These are phyloP conservation scores for Peromyscus eremicus DNA, from an alignment of 2,797 vertebrate genomes.

Conservation along the genomic window DNA sequence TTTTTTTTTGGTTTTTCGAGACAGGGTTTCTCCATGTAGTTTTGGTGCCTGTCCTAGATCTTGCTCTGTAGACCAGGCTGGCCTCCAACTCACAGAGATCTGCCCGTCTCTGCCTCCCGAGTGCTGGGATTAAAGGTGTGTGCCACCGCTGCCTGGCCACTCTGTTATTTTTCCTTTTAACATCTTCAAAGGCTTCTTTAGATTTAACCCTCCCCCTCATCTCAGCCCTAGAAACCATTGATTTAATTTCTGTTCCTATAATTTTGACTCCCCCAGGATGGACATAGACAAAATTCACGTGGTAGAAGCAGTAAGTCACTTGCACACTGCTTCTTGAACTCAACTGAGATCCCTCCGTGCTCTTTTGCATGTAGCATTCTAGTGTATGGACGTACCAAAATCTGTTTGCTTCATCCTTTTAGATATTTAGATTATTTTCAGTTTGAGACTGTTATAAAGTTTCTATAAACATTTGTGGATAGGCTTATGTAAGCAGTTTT, in stretches of 20 bases:
- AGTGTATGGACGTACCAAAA: not conserved
- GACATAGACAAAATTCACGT: not conserved
- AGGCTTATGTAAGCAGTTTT: not conserved
- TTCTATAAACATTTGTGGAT: not conserved
- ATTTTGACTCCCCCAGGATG: not conserved
- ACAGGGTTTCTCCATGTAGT: no score
- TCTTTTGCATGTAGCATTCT: not conserved
- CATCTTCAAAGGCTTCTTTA: not conserved
- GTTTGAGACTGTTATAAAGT: constrained; percentile 8
- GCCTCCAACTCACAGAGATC: no score
- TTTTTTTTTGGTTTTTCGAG: no score
- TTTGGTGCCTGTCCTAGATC: no score
- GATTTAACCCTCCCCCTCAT: not conserved
- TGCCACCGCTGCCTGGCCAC: no score
- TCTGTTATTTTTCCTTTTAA: no score
- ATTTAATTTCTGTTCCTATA: not conserved
- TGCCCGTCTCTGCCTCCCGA: no score
- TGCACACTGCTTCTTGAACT: not conserved
- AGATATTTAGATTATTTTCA: not conserved
- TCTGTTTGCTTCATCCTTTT: not conserved
- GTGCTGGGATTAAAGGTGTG: no score
- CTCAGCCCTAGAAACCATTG: not conserved
- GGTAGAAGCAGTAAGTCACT: not conserved
- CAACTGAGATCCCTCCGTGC: not conserved
- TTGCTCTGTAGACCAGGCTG: no score